Evolutionary conservation across 2,113 vertebrate species (phyloP).

Genomic region (Aleadryas rufinucha): DNA sequence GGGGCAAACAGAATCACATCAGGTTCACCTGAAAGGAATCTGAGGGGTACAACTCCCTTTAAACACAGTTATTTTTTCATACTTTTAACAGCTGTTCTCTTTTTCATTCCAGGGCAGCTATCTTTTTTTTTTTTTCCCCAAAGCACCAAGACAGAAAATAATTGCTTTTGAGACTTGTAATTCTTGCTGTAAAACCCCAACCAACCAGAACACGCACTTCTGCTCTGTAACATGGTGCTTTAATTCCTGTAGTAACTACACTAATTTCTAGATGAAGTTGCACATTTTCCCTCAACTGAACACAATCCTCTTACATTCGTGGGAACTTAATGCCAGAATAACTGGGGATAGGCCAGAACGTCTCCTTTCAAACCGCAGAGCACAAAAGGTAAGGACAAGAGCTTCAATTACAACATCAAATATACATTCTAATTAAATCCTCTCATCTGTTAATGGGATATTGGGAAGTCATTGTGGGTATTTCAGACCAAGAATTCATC

Average conservation of each 20-base stretch:
- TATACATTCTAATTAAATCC: background rate
- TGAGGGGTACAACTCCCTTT: background rate
- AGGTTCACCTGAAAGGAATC: background rate
- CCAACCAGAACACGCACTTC: background rate
- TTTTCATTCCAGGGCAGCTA: background rate
- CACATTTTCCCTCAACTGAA: background rate
- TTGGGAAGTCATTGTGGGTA: background rate
- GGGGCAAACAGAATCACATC: background rate
- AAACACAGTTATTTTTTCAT: background rate
- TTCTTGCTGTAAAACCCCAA: background rate
- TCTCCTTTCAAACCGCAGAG: background rate
- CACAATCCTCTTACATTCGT: background rate
- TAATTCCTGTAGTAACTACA: background rate
- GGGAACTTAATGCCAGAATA: background rate
- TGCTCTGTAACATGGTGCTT: background rate
- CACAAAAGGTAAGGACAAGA: background rate
- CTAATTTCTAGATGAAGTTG: background rate
- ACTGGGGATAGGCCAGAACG: accelerated
- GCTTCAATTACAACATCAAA: background rate
- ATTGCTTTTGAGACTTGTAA: background rate
- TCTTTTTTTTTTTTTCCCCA: background rate
- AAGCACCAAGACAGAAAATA: background rate
- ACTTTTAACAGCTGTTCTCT: background rate
- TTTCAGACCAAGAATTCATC: background rate
- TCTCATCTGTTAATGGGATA: background rate